Base-by-base conservation (phyloP, 1,140 invertebrate genomes). In the Conopomorpha cramerella region DNA sequence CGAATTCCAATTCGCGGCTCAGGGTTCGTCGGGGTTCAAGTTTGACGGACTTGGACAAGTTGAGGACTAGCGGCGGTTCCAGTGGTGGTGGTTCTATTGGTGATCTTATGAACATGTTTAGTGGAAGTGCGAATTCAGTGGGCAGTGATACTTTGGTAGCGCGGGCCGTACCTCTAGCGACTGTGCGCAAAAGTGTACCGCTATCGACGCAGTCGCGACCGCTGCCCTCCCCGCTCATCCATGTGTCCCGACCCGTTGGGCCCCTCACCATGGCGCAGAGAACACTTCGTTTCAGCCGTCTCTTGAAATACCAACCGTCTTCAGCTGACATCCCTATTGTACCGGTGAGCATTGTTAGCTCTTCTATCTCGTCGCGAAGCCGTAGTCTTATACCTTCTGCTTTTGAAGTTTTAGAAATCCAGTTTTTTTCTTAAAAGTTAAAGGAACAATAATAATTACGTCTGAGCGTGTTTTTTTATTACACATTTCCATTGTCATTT, bases 81-180 rank as follows among this genome's bases (percentile, higher is more conserved):
- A 79, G 80, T 26, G 78, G 82, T 1, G 72, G 80, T 2, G 86
- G 86, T 1, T 89, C 86, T 41, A 87, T 90, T 25, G 88, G 88
- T 3, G 88, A 90, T 60, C 60, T 90, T 45, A 90, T 90, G 87
- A 90, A 90, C 57, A 84, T 82, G 47, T 89, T 86, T 48, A 85
- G 84, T 34, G 84, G 83, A 12, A 87, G 85, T 46, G 83, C 77
- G 43, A 86, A 82, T 80, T 86, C 83, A 46, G 79, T 88, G 1
- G 39, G 85, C 65, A 72, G 73, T 56, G 83, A 87, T 51, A 83
- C 83, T 17, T 61, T 87, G 36, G 82, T 90, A 10, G 86, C 88
- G 2, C 78, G 82, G 39, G 82, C 84, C 3, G 85, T 90, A 3
- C 87, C 88, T 0, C 47, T 90, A 12, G 86, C 87, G 41, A 90